Base-by-base conservation (phyloP, 2,888 invertebrate species). In the Lasioglossum leucozonium region DNA sequence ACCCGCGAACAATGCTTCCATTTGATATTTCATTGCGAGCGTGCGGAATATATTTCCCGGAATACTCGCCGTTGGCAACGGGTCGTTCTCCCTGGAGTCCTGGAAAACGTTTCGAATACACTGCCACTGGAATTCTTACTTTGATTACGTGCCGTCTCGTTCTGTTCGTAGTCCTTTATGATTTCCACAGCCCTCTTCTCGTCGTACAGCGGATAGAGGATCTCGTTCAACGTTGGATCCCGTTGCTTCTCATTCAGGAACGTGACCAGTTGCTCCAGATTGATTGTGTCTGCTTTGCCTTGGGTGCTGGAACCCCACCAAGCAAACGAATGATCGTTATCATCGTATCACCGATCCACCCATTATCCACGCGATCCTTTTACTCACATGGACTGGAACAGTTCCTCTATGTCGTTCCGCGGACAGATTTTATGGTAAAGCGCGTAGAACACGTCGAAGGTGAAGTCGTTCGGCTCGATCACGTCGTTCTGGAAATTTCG, bases 351-450 rank as follows among this genome's bases (percentile, higher is more conserved):
- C 47, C 73, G 26, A 78, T 67, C 69, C 13, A 58, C 26, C n/a
- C 51, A 26, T 69, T 47, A 71, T 47, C 30, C 16, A 5, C 37
- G 51, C 26, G 65, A 10, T 72, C 37, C 55, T 13, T 34, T 16
- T 81, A 97, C 98, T 97, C 96, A 99, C 99, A 99, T 98, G 86
- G 98, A 97, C 94, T 98, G 97, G 95, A 99, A 99, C 44, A 99
- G 96, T 94, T 99, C 99, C 93, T 99, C 99, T 91, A 99, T 99
- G 95, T 99, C 99, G 93, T 99, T 99, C 92, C 99, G 96, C 4
- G 99, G 99, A 94, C 99, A 99, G 93, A 99, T 99, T 96, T 99
- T 99, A 95, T 99, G 99, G 95, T 99, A 99, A 18, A 99, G 96
- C 77, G 98, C 98, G 95, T 99, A 99, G 95, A 99, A 99, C 95